Percentiles rank a stretch among this genome's conserved stretches.
phyloP scores from a whole-genome alignment of 2,888 invertebrate species.

The Sphaeridia pumilis region DNA sequence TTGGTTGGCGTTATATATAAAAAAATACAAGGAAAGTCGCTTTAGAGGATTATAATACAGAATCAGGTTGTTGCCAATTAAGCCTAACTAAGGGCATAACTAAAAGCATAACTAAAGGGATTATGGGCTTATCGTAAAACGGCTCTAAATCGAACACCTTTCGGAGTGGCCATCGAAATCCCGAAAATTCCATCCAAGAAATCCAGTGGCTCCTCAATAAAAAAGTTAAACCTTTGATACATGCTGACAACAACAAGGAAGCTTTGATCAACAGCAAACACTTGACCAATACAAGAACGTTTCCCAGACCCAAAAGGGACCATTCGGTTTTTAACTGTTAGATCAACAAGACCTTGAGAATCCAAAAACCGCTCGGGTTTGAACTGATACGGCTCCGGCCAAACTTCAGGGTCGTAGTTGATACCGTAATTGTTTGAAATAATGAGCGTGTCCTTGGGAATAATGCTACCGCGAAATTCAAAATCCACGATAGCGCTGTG shows the following conservation, averaged over 20 bases:
- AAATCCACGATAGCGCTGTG: background rate
- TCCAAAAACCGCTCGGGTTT: conserved; percentile 27
- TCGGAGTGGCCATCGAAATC: too few relatives aligned
- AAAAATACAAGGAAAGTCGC: too few relatives aligned
- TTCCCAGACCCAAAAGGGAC: background rate
- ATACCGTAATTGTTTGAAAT: background rate
- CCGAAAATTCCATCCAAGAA: background rate
- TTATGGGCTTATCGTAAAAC: too few relatives aligned
- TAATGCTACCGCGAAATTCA: background rate
- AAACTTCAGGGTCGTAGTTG: conserved; percentile 22
- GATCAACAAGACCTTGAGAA: background rate
- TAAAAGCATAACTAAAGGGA: too few relatives aligned
- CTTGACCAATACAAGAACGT: background rate
- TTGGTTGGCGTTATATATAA: too few relatives aligned
- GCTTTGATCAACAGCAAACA: background rate
- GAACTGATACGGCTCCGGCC: conserved; percentile 21
- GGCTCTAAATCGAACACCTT: too few relatives aligned
- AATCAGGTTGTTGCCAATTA: too few relatives aligned
- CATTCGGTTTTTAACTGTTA: background rate
- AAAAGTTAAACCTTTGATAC: background rate
- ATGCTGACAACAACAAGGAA: background rate
- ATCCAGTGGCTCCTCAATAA: background rate
- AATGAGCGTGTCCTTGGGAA: background rate
- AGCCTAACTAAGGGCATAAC: too few relatives aligned
- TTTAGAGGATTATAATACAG: too few relatives aligned